Evolutionary conservation across 1,140 invertebrate species (phyloP), one percentile per base, ranked within the genome.

Genomic region (Zaprionus ornatus): DNA sequence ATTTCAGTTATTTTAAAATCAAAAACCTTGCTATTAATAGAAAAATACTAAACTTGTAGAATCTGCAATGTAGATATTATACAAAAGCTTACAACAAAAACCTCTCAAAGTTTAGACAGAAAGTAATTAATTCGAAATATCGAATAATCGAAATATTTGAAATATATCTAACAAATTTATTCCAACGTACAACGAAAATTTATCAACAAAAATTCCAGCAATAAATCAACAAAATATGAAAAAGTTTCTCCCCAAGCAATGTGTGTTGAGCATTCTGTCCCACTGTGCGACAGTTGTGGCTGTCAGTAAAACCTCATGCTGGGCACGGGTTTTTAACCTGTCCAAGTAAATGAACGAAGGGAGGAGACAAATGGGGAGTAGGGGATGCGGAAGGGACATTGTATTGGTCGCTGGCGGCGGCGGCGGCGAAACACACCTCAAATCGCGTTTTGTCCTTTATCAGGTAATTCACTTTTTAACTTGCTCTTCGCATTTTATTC

Each of bases 361-460:
- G 50, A 45, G 25, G 15, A 25, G 25, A 17, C 15, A 17, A 13
- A 13, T 42, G 17, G 10, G 50, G 3, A 0, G 21, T 19, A 17
- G 40, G 23, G 17, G 59, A 27, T 37, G 25, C n/a, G 60, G 48
- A 21, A 50, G 40, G 17, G 29, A 52, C 50, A 63, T 66, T 54
- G 50, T 65, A 75, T 71, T 75, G 67, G 67, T 27, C 29, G 29
- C 9, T 9, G 29, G 17, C 66, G 60, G 17, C 66, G 25, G 32
- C 66, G 59, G 17, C 66, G 25, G 32, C 66, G 59, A 84, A 88
- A 90, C 84, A 88, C 85, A 90, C 85, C 85, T 88, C 86, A 86
- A 90, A 85, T 90, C 85, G 82, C 69, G 62, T 85, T 85, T 90
- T 90, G 85, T 90, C 86, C 85, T 90, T 90, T 90, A 90, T 90